These are phyloP conservation scores for Sebastes minor DNA, from an alignment of 2,797 vertebrate genomes.

Conservation along the genomic window DNA sequence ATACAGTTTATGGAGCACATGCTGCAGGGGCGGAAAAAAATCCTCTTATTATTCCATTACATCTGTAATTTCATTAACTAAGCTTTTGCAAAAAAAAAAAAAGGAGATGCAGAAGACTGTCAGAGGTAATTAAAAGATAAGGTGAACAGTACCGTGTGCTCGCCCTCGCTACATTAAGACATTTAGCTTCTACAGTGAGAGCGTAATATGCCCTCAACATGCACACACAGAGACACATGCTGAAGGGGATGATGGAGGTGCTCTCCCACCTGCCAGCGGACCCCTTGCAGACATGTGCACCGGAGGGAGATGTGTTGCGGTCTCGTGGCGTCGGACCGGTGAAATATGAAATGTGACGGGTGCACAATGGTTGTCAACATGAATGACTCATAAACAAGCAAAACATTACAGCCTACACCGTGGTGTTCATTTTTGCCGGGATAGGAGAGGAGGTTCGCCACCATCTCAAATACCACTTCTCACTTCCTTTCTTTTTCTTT, in stretches of 20 bases:
- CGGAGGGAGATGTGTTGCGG: slow-evolving; percentile 63
- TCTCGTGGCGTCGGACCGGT: slow-evolving; percentile 45
- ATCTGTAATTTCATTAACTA: slow-evolving; percentile 81
- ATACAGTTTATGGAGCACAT: not conserved
- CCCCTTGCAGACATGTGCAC: slow-evolving; percentile 60
- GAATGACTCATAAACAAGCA: slow-evolving; percentile 74
- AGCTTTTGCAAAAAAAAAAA: slow-evolving; percentile 71
- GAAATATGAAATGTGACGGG: slow-evolving; percentile 77
- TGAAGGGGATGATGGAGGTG: slow-evolving; percentile 46
- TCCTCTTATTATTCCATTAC: slow-evolving; percentile 75
- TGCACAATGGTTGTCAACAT: slow-evolving; percentile 76
- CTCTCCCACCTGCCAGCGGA: slow-evolving; percentile 67
- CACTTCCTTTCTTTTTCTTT: slow-evolving; percentile 5
- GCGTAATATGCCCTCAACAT: slow-evolving; percentile 41
- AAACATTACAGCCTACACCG: slow-evolving; percentile 49
- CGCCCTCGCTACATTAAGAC: slow-evolving; percentile 63
- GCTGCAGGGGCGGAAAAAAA: slow-evolving; percentile 3
- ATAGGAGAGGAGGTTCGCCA: slow-evolving; percentile 38
- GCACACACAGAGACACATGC: slow-evolving; percentile 7
- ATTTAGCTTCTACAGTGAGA: slow-evolving; percentile 55
- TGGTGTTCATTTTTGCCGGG: slow-evolving; percentile 46
- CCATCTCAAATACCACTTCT: slow-evolving; percentile 50
- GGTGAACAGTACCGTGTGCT: slow-evolving; percentile 65
- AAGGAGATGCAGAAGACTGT: slow-evolving; percentile 56
- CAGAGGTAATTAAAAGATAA: slow-evolving; percentile 87